Percentiles rank a stretch among this genome's conserved stretches.
These are phyloP conservation scores for Mercenaria mercenaria DNA, from an alignment of 1,140 invertebrate species.

Conservation along the genomic window DNA sequence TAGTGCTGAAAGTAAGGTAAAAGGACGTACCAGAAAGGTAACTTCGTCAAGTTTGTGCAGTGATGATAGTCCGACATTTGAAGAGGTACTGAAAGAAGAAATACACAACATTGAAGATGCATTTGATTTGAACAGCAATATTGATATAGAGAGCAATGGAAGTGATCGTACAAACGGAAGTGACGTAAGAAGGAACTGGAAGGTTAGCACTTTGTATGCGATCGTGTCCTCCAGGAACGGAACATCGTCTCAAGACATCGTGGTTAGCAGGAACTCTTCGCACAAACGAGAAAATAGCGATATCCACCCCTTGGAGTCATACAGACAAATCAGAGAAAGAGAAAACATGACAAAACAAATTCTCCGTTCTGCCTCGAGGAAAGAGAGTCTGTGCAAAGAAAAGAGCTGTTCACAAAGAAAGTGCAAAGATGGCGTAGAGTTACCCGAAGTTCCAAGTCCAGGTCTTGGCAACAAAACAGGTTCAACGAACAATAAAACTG, in stretches of 20 bases:
- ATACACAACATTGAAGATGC: conserved; percentile 27
- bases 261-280: not conserved
- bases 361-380: not conserved
- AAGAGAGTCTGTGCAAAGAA: not conserved
- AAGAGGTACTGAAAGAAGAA: conserved; percentile 27
- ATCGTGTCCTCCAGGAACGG: conserved; percentile 15
- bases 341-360: not conserved
- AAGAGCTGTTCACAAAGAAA: not conserved
- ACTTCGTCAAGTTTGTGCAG: conserved; percentile 14
- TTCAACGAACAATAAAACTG: not conserved
- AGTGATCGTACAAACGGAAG: not conserved
- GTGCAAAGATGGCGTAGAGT: not conserved
- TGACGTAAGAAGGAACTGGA: not conserved
- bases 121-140: not conserved
- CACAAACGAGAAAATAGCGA: not conserved
- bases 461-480: too few relatives aligned
- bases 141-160: not conserved
- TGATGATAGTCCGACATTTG: not conserved
- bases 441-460: not conserved
- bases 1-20: not conserved
- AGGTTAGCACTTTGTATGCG: conserved; percentile 37
- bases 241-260: not conserved
- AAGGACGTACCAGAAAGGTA: not conserved
- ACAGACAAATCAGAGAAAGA: not conserved
- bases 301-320: not conserved